Percentiles rank a stretch among this genome's conserved stretches.
Evolutionary conservation across 2,888 invertebrate genomes (phyloP).

Genomic region (Clistopyga incitator): DNA sequence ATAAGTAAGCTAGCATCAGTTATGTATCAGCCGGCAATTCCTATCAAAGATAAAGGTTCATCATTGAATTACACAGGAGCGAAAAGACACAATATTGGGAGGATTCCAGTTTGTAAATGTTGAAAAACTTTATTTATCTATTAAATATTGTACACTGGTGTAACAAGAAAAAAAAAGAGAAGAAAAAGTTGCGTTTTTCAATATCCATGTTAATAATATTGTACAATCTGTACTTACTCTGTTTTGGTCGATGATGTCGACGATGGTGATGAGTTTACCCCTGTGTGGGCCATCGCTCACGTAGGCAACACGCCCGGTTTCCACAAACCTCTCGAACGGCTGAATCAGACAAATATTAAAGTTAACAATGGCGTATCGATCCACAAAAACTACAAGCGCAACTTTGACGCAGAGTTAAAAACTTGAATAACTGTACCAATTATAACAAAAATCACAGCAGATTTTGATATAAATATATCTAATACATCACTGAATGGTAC

Average conservation of each 20-base stretch:
- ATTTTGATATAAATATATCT: too few species aligned
- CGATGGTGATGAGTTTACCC: slow-evolving; percentile 97
- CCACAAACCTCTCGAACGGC: slow-evolving; percentile 97
- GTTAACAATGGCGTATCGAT: background rate
- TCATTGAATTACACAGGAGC: slow-evolving; percentile 78
- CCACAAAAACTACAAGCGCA: background rate
- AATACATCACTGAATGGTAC: too few species aligned
- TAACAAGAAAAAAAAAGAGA: too few species aligned
- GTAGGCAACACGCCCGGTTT: slow-evolving; percentile 98
- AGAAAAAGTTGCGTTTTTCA: too few species aligned
- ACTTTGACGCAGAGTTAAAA: too few species aligned
- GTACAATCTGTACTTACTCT: slow-evolving; percentile 86
- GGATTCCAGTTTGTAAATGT: too few species aligned
- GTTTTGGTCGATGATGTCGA: slow-evolving; percentile 99
- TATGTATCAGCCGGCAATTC: slow-evolving; percentile 91
- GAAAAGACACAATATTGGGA: too few species aligned
- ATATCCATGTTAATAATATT: too few species aligned
- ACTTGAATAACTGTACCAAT: too few species aligned
- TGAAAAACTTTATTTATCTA: too few species aligned
- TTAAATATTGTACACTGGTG: too few species aligned
- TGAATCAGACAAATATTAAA: slow-evolving; percentile 81
- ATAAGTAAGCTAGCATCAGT: slow-evolving; percentile 86
- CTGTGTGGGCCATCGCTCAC: slow-evolving; percentile 95
- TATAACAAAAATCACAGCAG: too few species aligned
- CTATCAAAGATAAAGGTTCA: slow-evolving; percentile 88